Percentiles rank a stretch among this genome's conserved stretches.
phyloP scores from a whole-genome alignment of 2,888 invertebrate species.

The Cactoblastis cactorum region DNA sequence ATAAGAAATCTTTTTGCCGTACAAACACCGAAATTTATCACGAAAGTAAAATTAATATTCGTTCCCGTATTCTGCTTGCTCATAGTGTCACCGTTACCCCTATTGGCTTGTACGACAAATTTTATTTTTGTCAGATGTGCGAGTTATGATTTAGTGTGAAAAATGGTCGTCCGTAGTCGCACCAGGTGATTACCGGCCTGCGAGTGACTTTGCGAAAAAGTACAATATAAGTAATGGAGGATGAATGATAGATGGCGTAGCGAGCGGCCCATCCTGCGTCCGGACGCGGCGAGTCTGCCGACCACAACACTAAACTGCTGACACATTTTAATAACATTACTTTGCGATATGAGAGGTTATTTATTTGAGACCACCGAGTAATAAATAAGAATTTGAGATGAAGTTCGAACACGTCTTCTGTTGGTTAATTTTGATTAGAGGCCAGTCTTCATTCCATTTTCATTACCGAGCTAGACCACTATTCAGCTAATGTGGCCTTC shows the following conservation, averaged over 20 bases:
- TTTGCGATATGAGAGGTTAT: slow-evolving; percentile 71
- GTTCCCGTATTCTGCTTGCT: slow-evolving; percentile 48
- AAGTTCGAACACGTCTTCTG: slow-evolving; percentile 59
- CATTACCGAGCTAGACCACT: slow-evolving; percentile 47
- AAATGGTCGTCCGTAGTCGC: slow-evolving; percentile 73
- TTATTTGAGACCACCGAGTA: slow-evolving; percentile 68
- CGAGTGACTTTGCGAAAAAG: slow-evolving; percentile 78
- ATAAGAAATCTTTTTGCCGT: slow-evolving; percentile 19
- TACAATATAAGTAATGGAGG: slow-evolving; percentile 80
- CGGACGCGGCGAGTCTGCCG: slow-evolving; percentile 40
- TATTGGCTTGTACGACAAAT: slow-evolving; percentile 77
- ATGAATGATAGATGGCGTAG: slow-evolving; percentile 77
- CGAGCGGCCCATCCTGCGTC: slow-evolving; percentile 41
- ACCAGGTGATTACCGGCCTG: slow-evolving; percentile 79
- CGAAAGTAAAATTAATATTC: slow-evolving; percentile 46
- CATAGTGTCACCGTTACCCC: slow-evolving; percentile 70
- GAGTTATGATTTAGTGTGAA: slow-evolving; percentile 77
- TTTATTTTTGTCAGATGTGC: slow-evolving; percentile 76
- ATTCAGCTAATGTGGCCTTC: no score
- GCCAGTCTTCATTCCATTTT: slow-evolving; percentile 55
- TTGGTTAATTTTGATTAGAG: slow-evolving; percentile 64
- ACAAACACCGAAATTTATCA: slow-evolving; percentile 25
- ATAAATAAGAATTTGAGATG: slow-evolving; percentile 74
- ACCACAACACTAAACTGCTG: slow-evolving; percentile 66
- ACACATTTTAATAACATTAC: slow-evolving; percentile 79